These are phyloP conservation scores for Sanderia malayensis DNA, from an alignment of 30 jellyfish, hydroid and myxozoan species.

Conservation along the genomic window DNA sequence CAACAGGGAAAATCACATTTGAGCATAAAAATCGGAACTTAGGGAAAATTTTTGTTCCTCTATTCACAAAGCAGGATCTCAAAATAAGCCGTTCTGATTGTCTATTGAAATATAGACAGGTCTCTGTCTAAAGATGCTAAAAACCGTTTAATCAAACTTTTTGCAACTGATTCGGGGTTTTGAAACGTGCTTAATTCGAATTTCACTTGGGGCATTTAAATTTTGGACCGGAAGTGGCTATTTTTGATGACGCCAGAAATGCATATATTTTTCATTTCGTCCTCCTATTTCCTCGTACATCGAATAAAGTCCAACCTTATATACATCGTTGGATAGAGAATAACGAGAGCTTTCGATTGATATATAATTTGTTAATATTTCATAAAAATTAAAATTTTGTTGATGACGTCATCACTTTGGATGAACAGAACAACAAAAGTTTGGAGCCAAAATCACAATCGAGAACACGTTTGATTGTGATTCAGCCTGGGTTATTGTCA, in stretches of 20 bases:
- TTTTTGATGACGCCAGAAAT: constrained; percentile 14
- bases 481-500: too few relatives aligned
- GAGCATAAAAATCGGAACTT: too few relatives aligned
- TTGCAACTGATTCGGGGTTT: constrained; percentile 23
- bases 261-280: background rate
- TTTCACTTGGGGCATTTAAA: constrained; percentile 24
- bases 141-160: constrained; percentile 23
- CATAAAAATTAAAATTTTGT: background rate
- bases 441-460: constrained; percentile 4
- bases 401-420: background rate
- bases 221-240: constrained; percentile 2
- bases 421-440: too few relatives aligned
- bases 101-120: too few relatives aligned
- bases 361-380: too few relatives aligned
- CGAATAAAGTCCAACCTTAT: background rate
- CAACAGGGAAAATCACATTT: too few relatives aligned
- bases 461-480: constrained; percentile 9
- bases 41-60: too few relatives aligned
- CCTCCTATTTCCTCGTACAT: background rate
- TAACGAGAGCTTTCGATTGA: background rate
- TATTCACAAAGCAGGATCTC: too few relatives aligned
- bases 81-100: too few relatives aligned
- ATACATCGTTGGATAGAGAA: background rate
- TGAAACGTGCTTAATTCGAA: constrained; percentile 15
- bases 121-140: constrained; percentile 9